Conservation (phyloP, 1,140 invertebrate genomes). For the Aphidius gifuensis region DNA sequence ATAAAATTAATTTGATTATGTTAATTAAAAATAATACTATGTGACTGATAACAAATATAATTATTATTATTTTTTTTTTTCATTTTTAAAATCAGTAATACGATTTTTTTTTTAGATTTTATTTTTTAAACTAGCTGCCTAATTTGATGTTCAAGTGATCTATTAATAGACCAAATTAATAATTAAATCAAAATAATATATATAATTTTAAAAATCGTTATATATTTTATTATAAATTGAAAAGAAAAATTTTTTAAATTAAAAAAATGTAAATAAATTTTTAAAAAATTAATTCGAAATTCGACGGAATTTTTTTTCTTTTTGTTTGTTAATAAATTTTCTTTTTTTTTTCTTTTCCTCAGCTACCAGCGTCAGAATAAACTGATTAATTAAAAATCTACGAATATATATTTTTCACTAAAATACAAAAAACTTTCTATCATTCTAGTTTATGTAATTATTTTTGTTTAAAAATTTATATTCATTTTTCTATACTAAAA, state of each 20-base stretch:
- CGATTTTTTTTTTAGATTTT: neutral
- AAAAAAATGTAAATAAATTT: too few species aligned
- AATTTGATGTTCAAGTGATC: neutral
- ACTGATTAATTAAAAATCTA: conserved; percentile 1
- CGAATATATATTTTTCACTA: neutral
- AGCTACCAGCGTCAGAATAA: conserved; percentile 8
- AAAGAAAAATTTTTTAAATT: too few species aligned
- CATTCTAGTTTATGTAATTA: neutral
- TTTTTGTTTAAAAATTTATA: neutral
- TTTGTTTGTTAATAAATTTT: neutral
- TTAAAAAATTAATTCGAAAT: too few species aligned
- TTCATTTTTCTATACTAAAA: conserved; percentile 4
- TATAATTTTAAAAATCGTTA: too few species aligned
- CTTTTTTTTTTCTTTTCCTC: neutral
- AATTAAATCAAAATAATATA: too few species aligned
- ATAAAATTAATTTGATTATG: conserved; percentile 1
- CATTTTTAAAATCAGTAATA: conserved; percentile 4
- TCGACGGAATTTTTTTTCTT: too few species aligned
- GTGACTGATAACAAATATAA: too few species aligned
- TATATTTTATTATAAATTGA: too few species aligned
- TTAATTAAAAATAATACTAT: conserved; percentile 10
- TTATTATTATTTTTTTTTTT: too few species aligned
- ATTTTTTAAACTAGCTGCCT: conserved; percentile 2
- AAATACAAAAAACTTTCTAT: conserved; percentile 7
- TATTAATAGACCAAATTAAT: too few species aligned